These are phyloP conservation scores for Lysandra bellargus DNA, from an alignment of 2,888 invertebrate species.

Conservation along the genomic window DNA sequence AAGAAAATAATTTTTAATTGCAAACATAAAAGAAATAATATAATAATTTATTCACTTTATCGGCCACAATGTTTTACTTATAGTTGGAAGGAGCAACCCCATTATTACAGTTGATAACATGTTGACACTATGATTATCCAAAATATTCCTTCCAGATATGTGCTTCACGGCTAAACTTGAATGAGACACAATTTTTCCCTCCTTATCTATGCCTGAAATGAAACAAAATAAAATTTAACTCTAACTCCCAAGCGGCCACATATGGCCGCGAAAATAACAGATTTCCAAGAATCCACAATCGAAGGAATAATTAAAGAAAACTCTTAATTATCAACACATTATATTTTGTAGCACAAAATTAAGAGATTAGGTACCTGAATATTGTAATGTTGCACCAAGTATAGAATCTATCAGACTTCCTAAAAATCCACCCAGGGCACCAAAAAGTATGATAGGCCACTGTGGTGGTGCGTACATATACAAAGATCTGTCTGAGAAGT, in stretches of 20 bases:
- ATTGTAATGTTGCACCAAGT: conserved; percentile 92
- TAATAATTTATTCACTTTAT: background rate
- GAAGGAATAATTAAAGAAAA: background rate
- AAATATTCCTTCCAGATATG: conserved; percentile 86
- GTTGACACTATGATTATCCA: conserved; percentile 95
- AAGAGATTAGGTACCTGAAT: conserved; percentile 82
- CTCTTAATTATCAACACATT: background rate
- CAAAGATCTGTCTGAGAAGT: conserved; percentile 81
- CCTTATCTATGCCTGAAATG: conserved; percentile 83
- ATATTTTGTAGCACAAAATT: background rate
- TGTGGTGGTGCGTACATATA: conserved; percentile 84
- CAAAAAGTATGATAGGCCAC: conserved; percentile 88
- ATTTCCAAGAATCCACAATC: too few relatives aligned
- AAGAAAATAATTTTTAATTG: conserved; percentile 18
- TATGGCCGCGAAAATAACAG: too few relatives aligned
- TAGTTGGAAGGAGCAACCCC: conserved; percentile 84
- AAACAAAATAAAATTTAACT: conserved; percentile 29
- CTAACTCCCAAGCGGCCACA: too few relatives aligned
- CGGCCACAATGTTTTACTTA: conserved; percentile 68
- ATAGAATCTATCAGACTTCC: conserved; percentile 92
- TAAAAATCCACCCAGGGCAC: conserved; percentile 86
- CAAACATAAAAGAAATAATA: background rate
- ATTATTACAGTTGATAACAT: conserved; percentile 88
- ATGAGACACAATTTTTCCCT: conserved; percentile 85
- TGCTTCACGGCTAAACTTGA: conserved; percentile 86